A percentile compares a stretch with the other conserved stretches of the same genome.
These are phyloP conservation scores for Zoanthus gigantus DNA, from an alignment of 92 coral and sea anemone species.

Conservation along the genomic window DNA sequence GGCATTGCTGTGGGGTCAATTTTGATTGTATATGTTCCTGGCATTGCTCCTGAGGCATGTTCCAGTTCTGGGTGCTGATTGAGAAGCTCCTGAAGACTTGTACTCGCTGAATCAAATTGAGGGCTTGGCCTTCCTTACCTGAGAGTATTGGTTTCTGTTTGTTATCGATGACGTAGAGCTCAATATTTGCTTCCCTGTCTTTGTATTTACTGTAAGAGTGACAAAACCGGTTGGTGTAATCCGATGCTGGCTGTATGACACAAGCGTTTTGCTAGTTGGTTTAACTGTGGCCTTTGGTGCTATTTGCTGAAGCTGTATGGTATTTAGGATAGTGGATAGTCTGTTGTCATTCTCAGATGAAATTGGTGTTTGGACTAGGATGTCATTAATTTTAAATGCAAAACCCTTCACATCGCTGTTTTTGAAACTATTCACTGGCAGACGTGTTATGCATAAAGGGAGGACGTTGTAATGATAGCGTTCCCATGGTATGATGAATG, in stretches of 20 bases:
- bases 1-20: slow-evolving; percentile 51
- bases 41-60: slow-evolving; percentile 62
- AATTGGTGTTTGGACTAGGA: no score
- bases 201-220: slow-evolving; percentile 50
- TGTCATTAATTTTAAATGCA: no score
- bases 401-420: no score
- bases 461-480: no score
- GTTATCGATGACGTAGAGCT: slow-evolving; percentile 66
- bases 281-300: slow-evolving; percentile 64
- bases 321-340: slow-evolving; percentile 43
- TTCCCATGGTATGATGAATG: no score
- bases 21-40: slow-evolving; percentile 60
- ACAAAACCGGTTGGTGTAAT: slow-evolving; percentile 56
- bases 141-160: slow-evolving; percentile 61
- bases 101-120: slow-evolving; percentile 61
- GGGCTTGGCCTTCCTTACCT: slow-evolving; percentile 65
- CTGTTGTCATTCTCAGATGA: no score
- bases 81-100: slow-evolving; percentile 55
- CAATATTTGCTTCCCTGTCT: slow-evolving; percentile 36
- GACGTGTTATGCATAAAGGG: no score
- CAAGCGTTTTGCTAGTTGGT: slow-evolving; percentile 61
- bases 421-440: no score
- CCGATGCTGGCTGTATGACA: slow-evolving; percentile 64
- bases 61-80: slow-evolving; percentile 61
- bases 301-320: slow-evolving; percentile 54